Evolutionary conservation across 2,113 vertebrate genomes (phyloP), one percentile per base, ranked within the genome.

Genomic region (Calyptommatus sinebrachiatus): DNA sequence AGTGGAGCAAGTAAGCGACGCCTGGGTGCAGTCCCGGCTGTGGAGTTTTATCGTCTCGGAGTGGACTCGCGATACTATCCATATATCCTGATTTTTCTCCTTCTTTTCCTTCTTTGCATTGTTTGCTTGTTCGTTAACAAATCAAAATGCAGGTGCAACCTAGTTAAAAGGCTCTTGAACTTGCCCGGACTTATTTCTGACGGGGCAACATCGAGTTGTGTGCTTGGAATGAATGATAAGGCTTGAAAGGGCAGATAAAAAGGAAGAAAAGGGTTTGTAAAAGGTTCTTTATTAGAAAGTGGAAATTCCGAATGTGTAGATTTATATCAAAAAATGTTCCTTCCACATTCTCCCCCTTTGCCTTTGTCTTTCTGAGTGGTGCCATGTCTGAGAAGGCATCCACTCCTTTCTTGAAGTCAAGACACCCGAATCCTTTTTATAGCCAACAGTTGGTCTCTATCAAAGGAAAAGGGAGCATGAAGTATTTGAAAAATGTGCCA

Each of bases 361-460:
- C 1, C 63, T n/a, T 21, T 22, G n/a, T 5, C 31, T 22, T 8
- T 57, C 0, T 0, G 79, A 83, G 82, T 82, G 83, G 76, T 0
- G 24, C 0, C 63, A 10, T 26, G 11, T 6, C 12, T 8, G 29
- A 26, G 10, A 26, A 61, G 61, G 45, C 7, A 46, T 16, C 8
- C 22, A 41, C 48, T 67, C 31, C 76, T 3, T 29, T 20, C 2
- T 0, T 7, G 18, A 26, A 16, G 68, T 76, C 22, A 0, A 45
- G 16, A 0, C 2, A 0, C 0, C 1, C 0, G 8, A 9, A 22
- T 11, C 21, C 1, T 0, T 45, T 71, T 41, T 4, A 76, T 26
- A 63, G 26, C 0, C 0, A 77, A 0, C 22, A 0, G 62, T 7
- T 22, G 50, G 11, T 6, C n/a, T 2, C 68, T 57, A 79, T 1